Evolutionary conservation across 2,888 invertebrate genomes (phyloP), one percentile per base, ranked within the genome.

Genomic region (Atethmia centrago): DNA sequence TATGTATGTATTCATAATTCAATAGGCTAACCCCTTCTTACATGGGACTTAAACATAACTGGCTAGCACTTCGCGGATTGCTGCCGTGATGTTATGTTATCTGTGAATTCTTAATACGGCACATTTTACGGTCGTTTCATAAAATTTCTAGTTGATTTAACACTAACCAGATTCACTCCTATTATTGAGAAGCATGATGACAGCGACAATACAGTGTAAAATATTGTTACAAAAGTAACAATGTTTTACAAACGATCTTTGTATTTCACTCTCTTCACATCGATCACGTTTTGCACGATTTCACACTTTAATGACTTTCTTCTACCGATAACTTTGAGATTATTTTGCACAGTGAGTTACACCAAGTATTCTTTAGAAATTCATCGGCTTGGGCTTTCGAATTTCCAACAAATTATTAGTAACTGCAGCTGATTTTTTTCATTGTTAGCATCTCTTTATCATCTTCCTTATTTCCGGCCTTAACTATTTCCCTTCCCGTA

Each of bases 191-290:
- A 42, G 4, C 3, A 56, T 25, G 25, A 42, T 59, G 49, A 51
- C 45, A 58, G 42, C 16, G 42, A 47, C 25, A 58, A 31, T 74
- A n/a, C 16, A 36, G 10, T 59, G 19, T 49, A 59, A 68, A 47
- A 65, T 47, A 47, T 61, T 69, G 40, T 58, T 69, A 40, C 12
- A 53, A 53, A 47, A n/a, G 21, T 36, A 53, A 51, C 28, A 51
- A 12, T 81, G 56, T 76, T 76, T 55, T 58, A 55, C n/a, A 64
- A 78, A 49, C 21, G 12, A 64, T 74, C 19, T 14, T 63, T 68
- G 47, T 62, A 28, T 61, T 55, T 55, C 19, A 59, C 16, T 67
- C 53, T 55, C 40, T 55, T 65, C n/a, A 61, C 25, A 25, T 8
- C 40, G n/a, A 79, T 42, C 74, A 67, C 56, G 63, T 31, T 47